Evolutionary conservation across 2,888 invertebrate genomes (phyloP).

Genomic region (Neoaliturus tenellus): DNA sequence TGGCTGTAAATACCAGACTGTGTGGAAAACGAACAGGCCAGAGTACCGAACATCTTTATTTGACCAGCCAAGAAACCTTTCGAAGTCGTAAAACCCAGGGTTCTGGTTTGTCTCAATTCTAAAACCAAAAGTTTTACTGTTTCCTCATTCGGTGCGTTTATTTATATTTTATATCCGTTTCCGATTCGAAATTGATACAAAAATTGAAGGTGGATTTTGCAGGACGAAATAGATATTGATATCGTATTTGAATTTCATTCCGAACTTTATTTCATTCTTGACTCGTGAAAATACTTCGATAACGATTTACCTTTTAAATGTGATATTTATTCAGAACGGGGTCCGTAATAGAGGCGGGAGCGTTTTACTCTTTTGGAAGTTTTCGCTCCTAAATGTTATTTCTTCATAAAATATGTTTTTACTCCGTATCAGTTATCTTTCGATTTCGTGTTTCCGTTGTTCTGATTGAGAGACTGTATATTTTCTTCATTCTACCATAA

Average conservation of each 20-base stretch:
- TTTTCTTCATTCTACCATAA: too few species aligned
- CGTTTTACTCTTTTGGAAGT: neutral
- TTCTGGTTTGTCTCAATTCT: constrained; percentile 6
- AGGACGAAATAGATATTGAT: constrained; percentile 21
- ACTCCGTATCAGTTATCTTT: neutral
- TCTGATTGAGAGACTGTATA: too few species aligned
- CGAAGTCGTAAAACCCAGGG: neutral
- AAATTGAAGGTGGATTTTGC: neutral
- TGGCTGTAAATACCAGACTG: constrained; percentile 26
- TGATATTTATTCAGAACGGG: constrained; percentile 24
- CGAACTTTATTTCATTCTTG: constrained; percentile 40
- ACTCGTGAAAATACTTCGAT: constrained; percentile 6
- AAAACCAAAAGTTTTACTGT: neutral
- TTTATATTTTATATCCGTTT: neutral
- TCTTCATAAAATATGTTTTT: neutral
- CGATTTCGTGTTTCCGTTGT: too few species aligned
- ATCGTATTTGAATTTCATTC: constrained; percentile 41
- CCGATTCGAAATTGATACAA: neutral
- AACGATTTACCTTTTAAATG: constrained; percentile 21
- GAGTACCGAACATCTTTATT: neutral
- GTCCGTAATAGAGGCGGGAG: neutral
- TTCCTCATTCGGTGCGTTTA: neutral
- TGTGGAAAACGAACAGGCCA: constrained; percentile 15
- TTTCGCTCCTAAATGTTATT: neutral
- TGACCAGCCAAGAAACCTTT: neutral